These are phyloP conservation scores for Seriola aureovittata DNA, from an alignment of 2,113 vertebrate genomes.

Conservation along the genomic window DNA sequence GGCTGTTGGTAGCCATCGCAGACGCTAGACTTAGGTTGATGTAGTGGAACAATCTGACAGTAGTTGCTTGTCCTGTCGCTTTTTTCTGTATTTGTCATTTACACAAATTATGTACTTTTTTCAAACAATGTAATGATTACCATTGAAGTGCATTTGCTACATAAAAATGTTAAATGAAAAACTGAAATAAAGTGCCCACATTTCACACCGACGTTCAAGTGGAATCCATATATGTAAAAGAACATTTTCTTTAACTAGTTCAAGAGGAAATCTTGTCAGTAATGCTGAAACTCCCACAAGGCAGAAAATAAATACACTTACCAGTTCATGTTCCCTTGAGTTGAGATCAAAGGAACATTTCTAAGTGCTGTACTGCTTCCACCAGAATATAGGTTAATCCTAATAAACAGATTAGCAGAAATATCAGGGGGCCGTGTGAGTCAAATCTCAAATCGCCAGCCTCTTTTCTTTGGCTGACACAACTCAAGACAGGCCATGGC, in stretches of 20 bases:
- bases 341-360: slow-evolving; percentile 28
- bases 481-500: not conserved
- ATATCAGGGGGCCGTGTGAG: slow-evolving; percentile 7
- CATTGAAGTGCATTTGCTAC: slow-evolving; percentile 82
- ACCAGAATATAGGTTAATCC: slow-evolving; percentile 44
- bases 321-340: slow-evolving; percentile 1
- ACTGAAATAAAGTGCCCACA: slow-evolving; percentile 81
- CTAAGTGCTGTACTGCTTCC: slow-evolving; percentile 1
- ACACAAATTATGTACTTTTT: slow-evolving; percentile 71
- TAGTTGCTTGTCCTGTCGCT: slow-evolving; percentile 74
- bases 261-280: slow-evolving; percentile 5
- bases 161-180: slow-evolving; percentile 71
- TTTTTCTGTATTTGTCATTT: slow-evolving; percentile 68
- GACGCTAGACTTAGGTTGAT: slow-evolving; percentile 65
- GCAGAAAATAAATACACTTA: slow-evolving; percentile 23
- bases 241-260: not conserved
- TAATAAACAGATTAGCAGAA: slow-evolving; percentile 49
- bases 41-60: slow-evolving; percentile 66
- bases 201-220: slow-evolving; percentile 64
- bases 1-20: slow-evolving; percentile 46
- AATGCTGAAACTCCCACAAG: slow-evolving; percentile 17
- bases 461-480: slow-evolving; percentile 1
- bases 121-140: slow-evolving; percentile 73
- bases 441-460: slow-evolving; percentile 11
- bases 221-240: slow-evolving; percentile 6